Evolutionary conservation across 2,113 vertebrate species (phyloP).

Genomic region (Neoarius graeffei): DNA sequence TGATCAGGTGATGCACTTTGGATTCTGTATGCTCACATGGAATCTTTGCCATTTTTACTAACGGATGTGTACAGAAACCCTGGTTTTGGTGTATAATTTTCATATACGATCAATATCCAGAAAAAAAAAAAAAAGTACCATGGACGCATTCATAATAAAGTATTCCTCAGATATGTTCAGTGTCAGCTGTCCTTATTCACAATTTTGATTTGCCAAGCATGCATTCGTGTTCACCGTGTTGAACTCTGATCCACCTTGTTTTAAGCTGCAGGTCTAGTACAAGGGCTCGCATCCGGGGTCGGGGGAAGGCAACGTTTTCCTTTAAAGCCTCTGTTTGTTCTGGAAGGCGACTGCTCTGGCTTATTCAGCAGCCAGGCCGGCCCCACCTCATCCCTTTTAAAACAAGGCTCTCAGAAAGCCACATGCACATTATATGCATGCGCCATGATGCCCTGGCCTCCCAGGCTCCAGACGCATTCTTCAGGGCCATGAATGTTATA

Average conservation of each 20-base stretch:
- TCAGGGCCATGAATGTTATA: slow-evolving; percentile 51
- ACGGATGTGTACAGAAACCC: slow-evolving; percentile 77
- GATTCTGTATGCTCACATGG: slow-evolving; percentile 79
- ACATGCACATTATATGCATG: slow-evolving; percentile 53
- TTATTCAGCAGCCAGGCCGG: slow-evolving; percentile 55
- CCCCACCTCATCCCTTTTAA: slow-evolving; percentile 59
- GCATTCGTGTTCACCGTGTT: neutral
- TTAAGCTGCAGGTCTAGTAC: slow-evolving; percentile 21
- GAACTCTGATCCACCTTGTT: slow-evolving; percentile 14
- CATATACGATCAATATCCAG: slow-evolving; percentile 80
- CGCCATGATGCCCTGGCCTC: slow-evolving; percentile 41
- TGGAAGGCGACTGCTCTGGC: slow-evolving; percentile 46
- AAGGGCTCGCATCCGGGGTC: slow-evolving; percentile 29
- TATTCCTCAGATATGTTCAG: slow-evolving; percentile 79
- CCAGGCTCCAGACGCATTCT: slow-evolving; percentile 50
- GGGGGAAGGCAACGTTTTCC: slow-evolving; percentile 40
- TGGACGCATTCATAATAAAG: slow-evolving; percentile 94
- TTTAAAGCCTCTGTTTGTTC: slow-evolving; percentile 53
- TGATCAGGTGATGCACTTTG: slow-evolving; percentile 92
- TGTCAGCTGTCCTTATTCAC: slow-evolving; percentile 17
- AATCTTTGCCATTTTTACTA: slow-evolving; percentile 83
- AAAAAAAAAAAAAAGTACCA: slow-evolving; percentile 72
- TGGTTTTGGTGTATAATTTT: slow-evolving; percentile 84
- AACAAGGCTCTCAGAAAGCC: slow-evolving; percentile 54
- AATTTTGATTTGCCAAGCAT: neutral